These are phyloP conservation scores for Apodemus speciosus DNA, from an alignment of 2,113 vertebrate genomes.

Conservation along the genomic window DNA sequence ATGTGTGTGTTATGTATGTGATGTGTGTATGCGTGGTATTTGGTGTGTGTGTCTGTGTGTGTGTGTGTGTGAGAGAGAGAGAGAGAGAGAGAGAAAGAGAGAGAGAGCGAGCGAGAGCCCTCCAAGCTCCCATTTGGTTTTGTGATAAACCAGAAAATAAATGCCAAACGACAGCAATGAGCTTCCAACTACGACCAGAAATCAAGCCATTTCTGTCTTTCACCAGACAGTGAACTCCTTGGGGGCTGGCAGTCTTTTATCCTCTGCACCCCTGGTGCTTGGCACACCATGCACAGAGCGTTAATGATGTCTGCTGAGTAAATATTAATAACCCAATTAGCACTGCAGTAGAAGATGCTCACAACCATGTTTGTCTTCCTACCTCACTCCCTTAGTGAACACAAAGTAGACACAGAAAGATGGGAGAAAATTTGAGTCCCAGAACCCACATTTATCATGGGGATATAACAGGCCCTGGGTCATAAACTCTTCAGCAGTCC, in stretches of 20 bases:
- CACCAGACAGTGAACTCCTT: background rate
- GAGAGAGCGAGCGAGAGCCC: too few relatives aligned
- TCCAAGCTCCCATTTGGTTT: background rate
- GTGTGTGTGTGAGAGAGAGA: too few relatives aligned
- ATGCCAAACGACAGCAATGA: background rate
- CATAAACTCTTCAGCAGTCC: slow-evolving; percentile 20
- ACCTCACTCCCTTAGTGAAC: background rate
- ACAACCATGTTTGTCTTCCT: background rate
- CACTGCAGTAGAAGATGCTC: slow-evolving; percentile 10
- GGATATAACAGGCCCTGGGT: background rate
- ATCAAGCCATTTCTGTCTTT: background rate
- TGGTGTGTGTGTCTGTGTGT: too few relatives aligned
- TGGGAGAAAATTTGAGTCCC: background rate
- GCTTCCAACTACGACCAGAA: background rate
- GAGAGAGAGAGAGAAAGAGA: too few relatives aligned
- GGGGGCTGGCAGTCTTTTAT: background rate
- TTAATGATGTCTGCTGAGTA: background rate
- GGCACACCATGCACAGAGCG: background rate
- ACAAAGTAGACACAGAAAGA: background rate
- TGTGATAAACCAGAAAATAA: slow-evolving; percentile 49
- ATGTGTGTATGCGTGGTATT: too few relatives aligned
- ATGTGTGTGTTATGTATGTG: background rate
- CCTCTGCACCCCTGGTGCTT: background rate
- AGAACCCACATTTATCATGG: background rate
- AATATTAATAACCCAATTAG: slow-evolving; percentile 14